A percentile compares a stretch with the other conserved stretches of the same genome.
phyloP scores from a whole-genome alignment of 2,797 vertebrate species.

The Eulemur coronatus region DNA sequence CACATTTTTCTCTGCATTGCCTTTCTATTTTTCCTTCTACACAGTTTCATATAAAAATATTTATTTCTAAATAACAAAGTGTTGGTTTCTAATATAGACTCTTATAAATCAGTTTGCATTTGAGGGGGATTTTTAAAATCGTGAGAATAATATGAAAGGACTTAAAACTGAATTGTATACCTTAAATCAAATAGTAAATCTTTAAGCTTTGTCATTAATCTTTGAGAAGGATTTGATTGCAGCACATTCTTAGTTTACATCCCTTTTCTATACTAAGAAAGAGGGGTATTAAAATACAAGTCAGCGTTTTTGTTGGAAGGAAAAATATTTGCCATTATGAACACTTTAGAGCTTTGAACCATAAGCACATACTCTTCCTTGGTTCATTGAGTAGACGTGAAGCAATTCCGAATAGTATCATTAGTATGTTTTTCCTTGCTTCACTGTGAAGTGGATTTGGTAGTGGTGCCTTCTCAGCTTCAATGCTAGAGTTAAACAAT shows the following conservation, averaged over 20 bases:
- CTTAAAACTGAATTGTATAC: not conserved
- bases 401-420: not conserved
- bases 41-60: conserved; percentile 20
- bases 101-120: not conserved
- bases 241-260: not conserved
- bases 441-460: not conserved
- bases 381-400: not conserved
- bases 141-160: not conserved
- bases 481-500: not conserved
- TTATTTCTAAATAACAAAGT: not conserved
- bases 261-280: not conserved
- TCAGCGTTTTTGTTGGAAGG: not conserved
- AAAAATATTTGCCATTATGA: not conserved
- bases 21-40: conserved; percentile 10
- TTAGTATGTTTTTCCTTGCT: not conserved
- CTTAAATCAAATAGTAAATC: conserved; percentile 7
- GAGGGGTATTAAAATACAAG: not conserved
- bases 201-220: not conserved
- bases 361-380: not conserved
- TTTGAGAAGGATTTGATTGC: conserved; percentile 23
- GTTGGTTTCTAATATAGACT: not conserved
- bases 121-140: not conserved
- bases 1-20: not conserved
- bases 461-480: not conserved
- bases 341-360: not conserved